These are phyloP conservation scores for Heliangelus exortis DNA, from an alignment of 2,797 vertebrate species.

Conservation along the genomic window DNA sequence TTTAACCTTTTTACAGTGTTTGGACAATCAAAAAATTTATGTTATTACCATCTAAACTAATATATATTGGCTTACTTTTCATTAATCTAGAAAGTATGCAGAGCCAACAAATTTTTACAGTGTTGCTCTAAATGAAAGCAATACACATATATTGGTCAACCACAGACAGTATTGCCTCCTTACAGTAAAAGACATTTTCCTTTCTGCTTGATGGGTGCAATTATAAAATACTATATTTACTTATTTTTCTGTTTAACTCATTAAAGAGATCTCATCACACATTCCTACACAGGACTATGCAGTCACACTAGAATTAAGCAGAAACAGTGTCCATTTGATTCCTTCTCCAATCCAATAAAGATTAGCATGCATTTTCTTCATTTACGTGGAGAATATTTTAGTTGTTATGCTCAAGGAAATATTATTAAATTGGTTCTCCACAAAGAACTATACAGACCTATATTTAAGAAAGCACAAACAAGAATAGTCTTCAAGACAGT, in stretches of 20 bases:
- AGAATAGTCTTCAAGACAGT: slow-evolving; percentile 2
- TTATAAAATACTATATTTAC: slow-evolving; percentile 4
- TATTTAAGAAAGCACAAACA: slow-evolving; percentile 19
- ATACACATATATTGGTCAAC: slow-evolving; percentile 29
- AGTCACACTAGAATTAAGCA: background rate
- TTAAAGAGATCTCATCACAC: slow-evolving; percentile 40
- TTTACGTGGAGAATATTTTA: slow-evolving; percentile 21
- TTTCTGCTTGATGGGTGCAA: background rate
- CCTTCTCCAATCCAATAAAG: background rate
- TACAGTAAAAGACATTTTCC: slow-evolving; percentile 28
- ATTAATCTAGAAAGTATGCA: slow-evolving; percentile 61
- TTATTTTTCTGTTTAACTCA: slow-evolving; percentile 28
- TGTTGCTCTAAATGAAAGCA: slow-evolving; percentile 51
- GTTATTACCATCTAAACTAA: slow-evolving; percentile 43
- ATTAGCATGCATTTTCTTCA: background rate
- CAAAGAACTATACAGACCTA: background rate
- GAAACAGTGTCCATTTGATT: background rate
- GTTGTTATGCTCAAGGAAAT: slow-evolving; percentile 22
- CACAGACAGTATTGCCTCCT: slow-evolving; percentile 46
- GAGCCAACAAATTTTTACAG: slow-evolving; percentile 33
- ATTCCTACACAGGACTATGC: background rate
- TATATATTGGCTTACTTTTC: slow-evolving; percentile 50
- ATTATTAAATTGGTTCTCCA: background rate
- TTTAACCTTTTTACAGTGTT: slow-evolving; percentile 40
- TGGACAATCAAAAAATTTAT: slow-evolving; percentile 32